phyloP scores from a whole-genome alignment of 2,888 invertebrate species.

The Seira musarum region DNA sequence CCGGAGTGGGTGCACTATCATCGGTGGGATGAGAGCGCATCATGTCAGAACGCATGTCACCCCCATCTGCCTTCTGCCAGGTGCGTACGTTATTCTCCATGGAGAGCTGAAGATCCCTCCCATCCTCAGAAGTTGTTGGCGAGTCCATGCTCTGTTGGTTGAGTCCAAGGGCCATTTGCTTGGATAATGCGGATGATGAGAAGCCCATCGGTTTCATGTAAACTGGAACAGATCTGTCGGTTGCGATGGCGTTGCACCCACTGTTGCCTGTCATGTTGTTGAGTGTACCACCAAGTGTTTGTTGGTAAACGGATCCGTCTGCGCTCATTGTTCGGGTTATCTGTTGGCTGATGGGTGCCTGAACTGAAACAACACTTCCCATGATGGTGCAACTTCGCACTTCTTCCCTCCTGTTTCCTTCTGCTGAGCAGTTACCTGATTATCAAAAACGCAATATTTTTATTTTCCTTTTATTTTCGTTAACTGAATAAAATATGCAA shows the following conservation, averaged over 20 bases:
- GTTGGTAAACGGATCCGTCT: constrained; percentile 26
- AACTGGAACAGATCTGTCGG: constrained; percentile 28
- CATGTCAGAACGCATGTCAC: constrained; percentile 28
- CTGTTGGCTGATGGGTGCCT: constrained; percentile 19
- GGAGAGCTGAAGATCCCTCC: constrained; percentile 20
- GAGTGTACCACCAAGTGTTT: not conserved
- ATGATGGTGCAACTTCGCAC: constrained; percentile 40
- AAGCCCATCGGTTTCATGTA: constrained; percentile 44
- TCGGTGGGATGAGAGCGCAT: constrained; percentile 33
- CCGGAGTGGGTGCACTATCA: constrained; percentile 56
- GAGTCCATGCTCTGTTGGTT: constrained; percentile 18
- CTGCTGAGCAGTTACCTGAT: constrained; percentile 49
- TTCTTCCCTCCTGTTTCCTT: constrained; percentile 26
- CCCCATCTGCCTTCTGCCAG: constrained; percentile 24
- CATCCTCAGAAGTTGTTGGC: constrained; percentile 27
- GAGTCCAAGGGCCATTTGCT: constrained; percentile 39
- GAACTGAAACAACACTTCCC: constrained; percentile 41
- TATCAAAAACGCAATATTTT: no score
- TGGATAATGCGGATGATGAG: constrained; percentile 25
- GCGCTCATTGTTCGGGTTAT: constrained; percentile 25
- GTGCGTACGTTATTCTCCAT: constrained; percentile 30
- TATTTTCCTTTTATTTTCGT: no score
- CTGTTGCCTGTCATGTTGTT: not conserved
- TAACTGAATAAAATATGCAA: no score
- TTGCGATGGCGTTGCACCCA: constrained; percentile 29